phyloP scores from a whole-genome alignment of 1,140 invertebrate species.

The Diachasmimorpha longicaudata region DNA sequence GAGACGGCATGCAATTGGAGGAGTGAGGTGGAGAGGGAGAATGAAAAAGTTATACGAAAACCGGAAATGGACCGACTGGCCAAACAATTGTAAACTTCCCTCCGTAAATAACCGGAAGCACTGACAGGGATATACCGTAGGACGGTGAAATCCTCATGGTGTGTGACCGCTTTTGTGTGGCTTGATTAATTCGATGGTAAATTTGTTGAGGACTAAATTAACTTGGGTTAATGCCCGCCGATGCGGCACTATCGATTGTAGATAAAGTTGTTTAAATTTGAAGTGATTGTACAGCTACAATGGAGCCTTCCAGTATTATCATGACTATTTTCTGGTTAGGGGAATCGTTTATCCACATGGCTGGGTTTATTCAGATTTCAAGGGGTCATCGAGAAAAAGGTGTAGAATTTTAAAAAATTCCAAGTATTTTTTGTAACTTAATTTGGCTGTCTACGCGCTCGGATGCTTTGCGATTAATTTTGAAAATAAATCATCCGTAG shows the following conservation, averaged over 20 bases:
- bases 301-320: neutral
- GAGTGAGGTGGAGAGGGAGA: slow-evolving; percentile 22
- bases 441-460: neutral
- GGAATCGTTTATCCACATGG: neutral
- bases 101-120: slow-evolving; percentile 55
- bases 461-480: neutral
- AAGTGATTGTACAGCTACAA: neutral
- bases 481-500: neutral
- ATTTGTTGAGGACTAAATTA: slow-evolving; percentile 50
- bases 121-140: slow-evolving; percentile 43
- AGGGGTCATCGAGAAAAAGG: too few species aligned
- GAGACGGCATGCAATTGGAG: neutral
- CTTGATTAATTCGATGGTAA: slow-evolving; percentile 53
- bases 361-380: neutral
- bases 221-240: slow-evolving; percentile 39
- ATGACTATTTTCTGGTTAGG: neutral
- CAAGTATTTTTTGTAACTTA: neutral
- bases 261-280: neutral
- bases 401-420: too few species aligned
- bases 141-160: slow-evolving; percentile 33
- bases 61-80: slow-evolving; percentile 53
- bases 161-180: slow-evolving; percentile 45
- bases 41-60: slow-evolving; percentile 22
- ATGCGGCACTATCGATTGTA: slow-evolving; percentile 34
- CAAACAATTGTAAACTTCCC: slow-evolving; percentile 56